phyloP scores from a whole-genome alignment of 2,888 invertebrate genomes.

The Prosopocoilus inquinatus region DNA sequence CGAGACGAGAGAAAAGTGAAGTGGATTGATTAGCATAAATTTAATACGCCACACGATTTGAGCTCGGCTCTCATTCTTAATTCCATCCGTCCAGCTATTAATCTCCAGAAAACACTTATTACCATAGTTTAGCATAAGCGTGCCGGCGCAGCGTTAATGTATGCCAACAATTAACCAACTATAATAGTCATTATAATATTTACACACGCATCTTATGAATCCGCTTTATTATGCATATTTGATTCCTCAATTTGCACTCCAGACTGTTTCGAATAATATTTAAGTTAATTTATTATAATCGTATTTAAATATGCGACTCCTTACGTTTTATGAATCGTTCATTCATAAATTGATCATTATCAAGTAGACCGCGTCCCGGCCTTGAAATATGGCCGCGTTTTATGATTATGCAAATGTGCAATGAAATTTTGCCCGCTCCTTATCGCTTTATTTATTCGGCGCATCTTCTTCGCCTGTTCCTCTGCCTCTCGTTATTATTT shows the following conservation, averaged over 20 bases:
- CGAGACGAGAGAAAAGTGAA: constrained; percentile 25
- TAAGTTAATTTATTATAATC: constrained; percentile 37
- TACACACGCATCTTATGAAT: constrained; percentile 32
- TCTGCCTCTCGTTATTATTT: too few relatives aligned
- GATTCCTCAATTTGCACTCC: constrained; percentile 23
- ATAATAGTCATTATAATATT: constrained; percentile 37
- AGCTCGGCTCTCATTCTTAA: constrained; percentile 29
- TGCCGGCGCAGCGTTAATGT: constrained; percentile 37
- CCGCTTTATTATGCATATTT: constrained; percentile 28
- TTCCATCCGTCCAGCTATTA: constrained; percentile 37
- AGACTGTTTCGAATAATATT: constrained; percentile 29
- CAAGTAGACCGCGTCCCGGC: constrained; percentile 16
- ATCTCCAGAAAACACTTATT: constrained; percentile 40
- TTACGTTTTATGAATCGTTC: constrained; percentile 35
- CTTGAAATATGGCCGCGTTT: constrained; percentile 24
- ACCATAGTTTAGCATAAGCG: constrained; percentile 45
- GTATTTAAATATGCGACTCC: constrained; percentile 36
- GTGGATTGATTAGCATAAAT: constrained; percentile 30
- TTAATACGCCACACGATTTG: constrained; percentile 25
- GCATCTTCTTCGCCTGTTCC: not conserved
- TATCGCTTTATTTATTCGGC: constrained; percentile 2
- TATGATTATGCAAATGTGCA: constrained; percentile 20
- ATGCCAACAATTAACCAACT: constrained; percentile 36
- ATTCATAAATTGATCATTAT: constrained; percentile 34
- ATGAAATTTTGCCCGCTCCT: constrained; percentile 13